These are phyloP conservation scores for Epirrita christyi DNA, from an alignment of 2,888 invertebrate genomes.

Conservation along the genomic window DNA sequence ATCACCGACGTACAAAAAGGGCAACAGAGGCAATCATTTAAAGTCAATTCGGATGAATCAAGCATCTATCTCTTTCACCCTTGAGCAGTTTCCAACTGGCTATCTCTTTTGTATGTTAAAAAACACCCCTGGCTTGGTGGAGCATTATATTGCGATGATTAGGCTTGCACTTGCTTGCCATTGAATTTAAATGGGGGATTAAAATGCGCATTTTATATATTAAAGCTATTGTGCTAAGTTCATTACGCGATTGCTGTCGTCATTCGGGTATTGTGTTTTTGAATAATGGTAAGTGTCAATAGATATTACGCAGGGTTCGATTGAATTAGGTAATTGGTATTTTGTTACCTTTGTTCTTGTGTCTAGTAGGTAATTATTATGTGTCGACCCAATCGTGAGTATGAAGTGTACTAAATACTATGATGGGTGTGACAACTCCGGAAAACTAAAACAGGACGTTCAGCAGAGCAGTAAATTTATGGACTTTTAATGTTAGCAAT, in stretches of 20 bases:
- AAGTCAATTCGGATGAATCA: slow-evolving; percentile 81
- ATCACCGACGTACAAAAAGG: slow-evolving; percentile 77
- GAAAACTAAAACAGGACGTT: no score
- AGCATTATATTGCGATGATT: slow-evolving; percentile 85
- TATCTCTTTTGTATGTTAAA: slow-evolving; percentile 61
- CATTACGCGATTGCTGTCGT: slow-evolving; percentile 76
- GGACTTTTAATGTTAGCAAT: no score
- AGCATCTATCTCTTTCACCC: slow-evolving; percentile 51
- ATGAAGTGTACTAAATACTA: no score
- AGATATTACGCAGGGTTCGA: slow-evolving; percentile 6
- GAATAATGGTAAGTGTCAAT: slow-evolving; percentile 41
- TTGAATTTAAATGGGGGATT: slow-evolving; percentile 85
- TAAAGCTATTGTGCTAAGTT: slow-evolving; percentile 77
- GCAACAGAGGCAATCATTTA: slow-evolving; percentile 75
- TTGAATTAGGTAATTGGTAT: no score
- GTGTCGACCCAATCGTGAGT: no score
- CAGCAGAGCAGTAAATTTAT: no score
- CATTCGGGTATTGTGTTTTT: slow-evolving; percentile 53
- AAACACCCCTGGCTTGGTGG: slow-evolving; percentile 68
- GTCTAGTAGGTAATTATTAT: no score
- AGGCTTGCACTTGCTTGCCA: slow-evolving; percentile 80
- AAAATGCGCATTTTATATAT: slow-evolving; percentile 80
- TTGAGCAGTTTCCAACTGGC: slow-evolving; percentile 35
- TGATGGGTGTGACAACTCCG: no score
- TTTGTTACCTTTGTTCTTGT: no score